Base-by-base conservation (phyloP, 1,140 invertebrate genomes). In the Telenomus remus region DNA sequence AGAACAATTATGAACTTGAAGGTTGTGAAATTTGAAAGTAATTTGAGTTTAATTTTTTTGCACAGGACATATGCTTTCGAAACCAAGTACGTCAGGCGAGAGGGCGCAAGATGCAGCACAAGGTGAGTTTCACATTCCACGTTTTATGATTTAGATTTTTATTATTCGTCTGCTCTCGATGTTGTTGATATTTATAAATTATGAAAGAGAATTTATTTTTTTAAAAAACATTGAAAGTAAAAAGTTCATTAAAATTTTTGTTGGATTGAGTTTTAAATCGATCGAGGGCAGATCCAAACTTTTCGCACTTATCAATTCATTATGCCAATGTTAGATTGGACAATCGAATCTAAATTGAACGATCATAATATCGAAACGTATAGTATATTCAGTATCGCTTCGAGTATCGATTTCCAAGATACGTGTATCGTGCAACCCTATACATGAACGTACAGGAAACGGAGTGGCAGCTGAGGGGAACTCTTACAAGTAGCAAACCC, bases 11-110 rank as follows among this genome's bases (percentile, higher is more conserved):
- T 39, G 8, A 39, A 39, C 3, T 39, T 60, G 33, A 39, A 42
- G 37, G 2, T 27, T 27, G 19, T 27, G n/a, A 39, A 39, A n/a
- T n/a, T n/a, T n/a, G n/a, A n/a, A n/a, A n/a, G n/a, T n/a, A 39
- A 39, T 39, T 3, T 39, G 9, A 51, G 69, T 75, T 78, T 55
- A 65, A 60, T 63, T 80, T 79, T 70, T 27, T 27, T 27, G 19
- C 19, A 27, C 64, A 89, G 88, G 86, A 75, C 86, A 88, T 65
- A 80, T 89, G 74, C 80, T 88, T 51, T 84, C 85, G 12, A 89
- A 89, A 81, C 87, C 88, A 57, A 83, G 88, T 64, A 87, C 88
- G 69, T 88, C 87, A 14, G 84, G 86, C 42, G 86, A 89, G 39
- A 86, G 87, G 64, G 66, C 85, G 37, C 88, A 89, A 56, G 88